A percentile compares a stretch with the other conserved stretches of the same genome.
Conservation (phyloP, 2,113 vertebrate species). For the Paracyprichromis sp. region DNA sequence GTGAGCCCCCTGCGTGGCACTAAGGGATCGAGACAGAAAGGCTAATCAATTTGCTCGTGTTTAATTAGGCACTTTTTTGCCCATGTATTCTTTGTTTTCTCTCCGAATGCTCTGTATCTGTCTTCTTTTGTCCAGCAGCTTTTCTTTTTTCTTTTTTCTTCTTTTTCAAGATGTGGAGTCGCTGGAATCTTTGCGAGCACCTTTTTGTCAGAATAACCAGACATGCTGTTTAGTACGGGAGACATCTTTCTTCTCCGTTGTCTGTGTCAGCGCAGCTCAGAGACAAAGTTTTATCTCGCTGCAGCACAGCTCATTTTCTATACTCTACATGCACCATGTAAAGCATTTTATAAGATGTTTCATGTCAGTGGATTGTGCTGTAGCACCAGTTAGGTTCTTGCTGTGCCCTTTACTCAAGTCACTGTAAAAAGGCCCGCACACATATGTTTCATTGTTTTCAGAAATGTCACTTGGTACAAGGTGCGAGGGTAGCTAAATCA, state of each 20-base stretch:
- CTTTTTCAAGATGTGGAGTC: slow-evolving; percentile 2
- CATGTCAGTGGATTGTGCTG: neutral
- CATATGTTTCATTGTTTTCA: slow-evolving; percentile 11
- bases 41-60: slow-evolving; percentile 39
- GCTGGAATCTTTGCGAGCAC: slow-evolving; percentile 1
- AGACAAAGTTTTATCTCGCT: slow-evolving; percentile 35
- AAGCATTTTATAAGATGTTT: slow-evolving; percentile 11
- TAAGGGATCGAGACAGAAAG: slow-evolving; percentile 22
- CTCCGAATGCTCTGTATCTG: neutral
- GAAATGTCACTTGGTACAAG: slow-evolving; percentile 20
- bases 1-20: neutral
- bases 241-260: slow-evolving; percentile 24
- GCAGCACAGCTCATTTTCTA: slow-evolving; percentile 27
- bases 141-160: neutral
- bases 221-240: neutral
- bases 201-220: slow-evolving; percentile 20
- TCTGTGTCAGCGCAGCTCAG: slow-evolving; percentile 21
- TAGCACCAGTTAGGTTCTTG: neutral
- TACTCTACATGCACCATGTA: neutral
- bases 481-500: slow-evolving; percentile 32
- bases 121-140: slow-evolving; percentile 14
- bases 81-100: neutral
- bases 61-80: slow-evolving; percentile 40
- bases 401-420: neutral
- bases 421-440: neutral